Conservation (phyloP, 2,888 invertebrate species). For the Lepidocyrtinus sp. region DNA sequence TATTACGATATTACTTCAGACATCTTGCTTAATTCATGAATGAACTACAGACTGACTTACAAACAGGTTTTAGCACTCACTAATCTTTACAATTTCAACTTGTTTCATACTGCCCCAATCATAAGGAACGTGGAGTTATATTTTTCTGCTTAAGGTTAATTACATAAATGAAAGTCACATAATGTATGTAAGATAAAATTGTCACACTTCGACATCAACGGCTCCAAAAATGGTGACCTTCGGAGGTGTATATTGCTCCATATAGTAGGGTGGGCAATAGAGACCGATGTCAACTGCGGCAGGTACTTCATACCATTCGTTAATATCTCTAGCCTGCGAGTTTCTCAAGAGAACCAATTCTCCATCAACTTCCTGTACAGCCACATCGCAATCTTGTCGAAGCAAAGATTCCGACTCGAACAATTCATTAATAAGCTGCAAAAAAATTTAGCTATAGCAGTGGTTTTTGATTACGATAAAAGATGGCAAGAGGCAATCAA, state of each 20-base stretch:
- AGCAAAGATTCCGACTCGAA: slow-evolving; percentile 44
- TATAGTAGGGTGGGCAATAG: slow-evolving; percentile 57
- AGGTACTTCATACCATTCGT: slow-evolving; percentile 69
- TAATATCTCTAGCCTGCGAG: slow-evolving; percentile 61
- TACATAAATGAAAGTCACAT: too few species aligned
- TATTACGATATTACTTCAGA: too few species aligned
- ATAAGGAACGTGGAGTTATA: too few species aligned
- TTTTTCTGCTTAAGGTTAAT: too few species aligned
- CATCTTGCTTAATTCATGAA: too few species aligned
- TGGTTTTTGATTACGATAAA: too few species aligned
- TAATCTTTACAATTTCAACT: too few species aligned
- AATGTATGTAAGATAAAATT: neutral
- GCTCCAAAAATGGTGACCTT: slow-evolving; percentile 45
- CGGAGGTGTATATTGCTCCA: slow-evolving; percentile 32
- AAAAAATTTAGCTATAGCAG: too few species aligned
- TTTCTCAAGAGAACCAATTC: slow-evolving; percentile 61
- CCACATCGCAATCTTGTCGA: slow-evolving; percentile 53
- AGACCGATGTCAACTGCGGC: slow-evolving; percentile 53
- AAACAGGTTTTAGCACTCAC: too few species aligned
- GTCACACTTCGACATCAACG: slow-evolving; percentile 27
- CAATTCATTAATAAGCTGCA: slow-evolving; percentile 52
- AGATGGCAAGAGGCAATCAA: too few species aligned
- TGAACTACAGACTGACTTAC: too few species aligned
- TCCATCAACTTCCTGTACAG: slow-evolving; percentile 58
- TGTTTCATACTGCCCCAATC: too few species aligned